Evolutionary conservation across 2,888 invertebrate species (phyloP).

Genomic region (Sesamia inferens): DNA sequence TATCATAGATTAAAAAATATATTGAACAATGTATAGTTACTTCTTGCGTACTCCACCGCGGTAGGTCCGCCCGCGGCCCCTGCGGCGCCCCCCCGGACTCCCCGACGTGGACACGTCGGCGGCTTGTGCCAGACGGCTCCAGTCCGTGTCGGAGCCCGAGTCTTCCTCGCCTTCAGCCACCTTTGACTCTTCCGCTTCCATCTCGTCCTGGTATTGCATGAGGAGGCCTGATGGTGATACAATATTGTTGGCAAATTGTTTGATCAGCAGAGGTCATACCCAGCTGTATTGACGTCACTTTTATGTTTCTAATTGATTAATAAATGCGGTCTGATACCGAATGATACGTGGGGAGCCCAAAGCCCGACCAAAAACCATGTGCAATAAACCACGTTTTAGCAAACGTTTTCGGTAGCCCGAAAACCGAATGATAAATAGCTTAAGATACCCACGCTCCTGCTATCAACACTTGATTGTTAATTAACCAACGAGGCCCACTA

Average conservation of each 20-base stretch:
- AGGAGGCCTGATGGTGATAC: conserved; percentile 72
- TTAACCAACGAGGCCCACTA: too few species aligned
- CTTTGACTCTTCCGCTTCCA: conserved; percentile 71
- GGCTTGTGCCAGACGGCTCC: conserved; percentile 72
- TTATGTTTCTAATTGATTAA: too few species aligned
- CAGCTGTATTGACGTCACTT: too few species aligned
- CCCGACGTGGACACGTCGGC: conserved; percentile 34
- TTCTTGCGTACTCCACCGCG: conserved; percentile 77
- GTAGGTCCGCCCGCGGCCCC: conserved; percentile 55
- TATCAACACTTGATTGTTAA: too few species aligned
- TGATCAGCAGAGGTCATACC: too few species aligned
- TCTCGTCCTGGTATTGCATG: conserved; percentile 84
- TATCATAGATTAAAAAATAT: not conserved
- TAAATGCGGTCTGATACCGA: too few species aligned
- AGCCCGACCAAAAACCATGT: too few species aligned
- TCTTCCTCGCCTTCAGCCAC: conserved; percentile 54
- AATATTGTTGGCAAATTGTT: not conserved
- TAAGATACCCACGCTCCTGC: too few species aligned
- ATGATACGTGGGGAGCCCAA: too few species aligned
- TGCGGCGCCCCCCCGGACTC: conserved; percentile 21
- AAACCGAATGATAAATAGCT: too few species aligned
- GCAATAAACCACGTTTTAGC: too few species aligned
- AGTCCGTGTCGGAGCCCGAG: conserved; percentile 82
- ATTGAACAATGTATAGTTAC: not conserved
- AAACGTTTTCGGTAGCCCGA: too few species aligned